Base-by-base conservation (phyloP, 2,888 invertebrate genomes). In the Anagyrus pseudococci region DNA sequence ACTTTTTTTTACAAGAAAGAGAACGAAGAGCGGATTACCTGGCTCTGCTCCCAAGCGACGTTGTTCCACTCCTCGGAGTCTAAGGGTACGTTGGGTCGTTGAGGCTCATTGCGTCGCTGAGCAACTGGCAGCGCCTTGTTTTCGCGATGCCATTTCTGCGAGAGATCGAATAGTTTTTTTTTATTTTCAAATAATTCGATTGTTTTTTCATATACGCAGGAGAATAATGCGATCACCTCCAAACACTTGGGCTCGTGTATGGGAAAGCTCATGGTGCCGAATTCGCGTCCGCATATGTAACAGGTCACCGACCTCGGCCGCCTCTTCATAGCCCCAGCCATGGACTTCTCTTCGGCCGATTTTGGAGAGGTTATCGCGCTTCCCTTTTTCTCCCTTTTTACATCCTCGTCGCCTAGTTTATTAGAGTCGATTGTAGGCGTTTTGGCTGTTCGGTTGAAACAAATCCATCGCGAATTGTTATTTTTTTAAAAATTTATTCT, bases 231-330 rank as follows among this genome's bases (percentile, higher is more conserved):
- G 33, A 20, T 4, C 76, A 86, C 87, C 83, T 86, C 81, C 67
- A 86, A 75, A 75, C 89, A 89, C 72, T 87, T 87, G 0, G 88
- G 88, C 74, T 89, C 88, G 73, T 89, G 89, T 66, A 89, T 84
- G 6, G 84, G 82, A 66, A 88, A 84, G 17, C 88, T 88, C 47
- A 86, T 85, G 4, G 86, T 85, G 4, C 89, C 89, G 75, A 88
- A 89, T 73, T 88, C 87, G 57, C 88, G 81, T 3, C 86, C 86
- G 75, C 89, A 89, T 56, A 88, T 83, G 73, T 88, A 88, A 72
- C 89, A 89, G 37, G 84, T 83, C 13, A 85, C 75, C 0, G 83
- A 77, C 46, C 73, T 74, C 4, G 77, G 79, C 50, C 64, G 71
- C 68, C 68, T 58, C 2, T 52, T 50, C 7, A 25, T 26, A 2